Conservation (phyloP, 37 sponge, comb jelly and placozoan genomes). For the Agelas oroides region DNA sequence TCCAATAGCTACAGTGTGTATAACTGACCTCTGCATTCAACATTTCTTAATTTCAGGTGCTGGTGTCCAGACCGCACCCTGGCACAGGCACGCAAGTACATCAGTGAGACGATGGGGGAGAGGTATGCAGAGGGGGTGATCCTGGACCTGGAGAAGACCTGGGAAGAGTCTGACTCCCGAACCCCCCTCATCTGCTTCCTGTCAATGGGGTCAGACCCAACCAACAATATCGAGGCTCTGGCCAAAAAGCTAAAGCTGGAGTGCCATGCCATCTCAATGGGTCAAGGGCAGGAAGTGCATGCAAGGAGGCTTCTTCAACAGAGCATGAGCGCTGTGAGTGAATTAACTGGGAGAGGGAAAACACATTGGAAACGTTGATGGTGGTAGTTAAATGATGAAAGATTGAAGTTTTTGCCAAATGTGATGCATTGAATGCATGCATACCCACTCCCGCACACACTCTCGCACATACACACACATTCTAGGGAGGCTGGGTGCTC, state of each 20-base stretch:
- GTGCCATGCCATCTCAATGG: conserved; percentile 95
- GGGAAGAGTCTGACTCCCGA: conserved; percentile 80
- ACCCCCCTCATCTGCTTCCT: conserved; percentile 98
- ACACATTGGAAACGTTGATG: not conserved
- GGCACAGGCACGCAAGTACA: conserved; percentile 96
- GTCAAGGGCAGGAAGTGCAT: conserved; percentile 97
- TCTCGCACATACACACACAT: not conserved
- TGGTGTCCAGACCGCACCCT: conserved; percentile 99
- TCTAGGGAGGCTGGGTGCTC: conserved; percentile 93
- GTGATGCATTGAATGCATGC: no score
- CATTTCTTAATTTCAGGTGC: conserved; percentile 47
- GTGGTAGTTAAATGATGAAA: not conserved
- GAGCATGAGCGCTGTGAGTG: conserved; percentile 79
- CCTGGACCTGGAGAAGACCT: conserved; percentile 92
- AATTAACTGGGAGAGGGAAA: not conserved
- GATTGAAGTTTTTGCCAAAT: not conserved
- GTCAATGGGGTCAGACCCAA: conserved; percentile 98
- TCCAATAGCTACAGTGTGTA: not conserved
- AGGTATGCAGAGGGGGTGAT: conserved; percentile 96
- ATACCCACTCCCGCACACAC: not conserved
- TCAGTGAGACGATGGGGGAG: conserved; percentile 90
- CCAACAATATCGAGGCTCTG: conserved; percentile 89
- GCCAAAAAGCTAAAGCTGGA: conserved; percentile 95
- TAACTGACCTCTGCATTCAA: not conserved
- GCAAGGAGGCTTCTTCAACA: conserved; percentile 92